These are phyloP conservation scores for Xanthostigma xanthostigma DNA, from an alignment of 2,888 invertebrate genomes.

Conservation along the genomic window DNA sequence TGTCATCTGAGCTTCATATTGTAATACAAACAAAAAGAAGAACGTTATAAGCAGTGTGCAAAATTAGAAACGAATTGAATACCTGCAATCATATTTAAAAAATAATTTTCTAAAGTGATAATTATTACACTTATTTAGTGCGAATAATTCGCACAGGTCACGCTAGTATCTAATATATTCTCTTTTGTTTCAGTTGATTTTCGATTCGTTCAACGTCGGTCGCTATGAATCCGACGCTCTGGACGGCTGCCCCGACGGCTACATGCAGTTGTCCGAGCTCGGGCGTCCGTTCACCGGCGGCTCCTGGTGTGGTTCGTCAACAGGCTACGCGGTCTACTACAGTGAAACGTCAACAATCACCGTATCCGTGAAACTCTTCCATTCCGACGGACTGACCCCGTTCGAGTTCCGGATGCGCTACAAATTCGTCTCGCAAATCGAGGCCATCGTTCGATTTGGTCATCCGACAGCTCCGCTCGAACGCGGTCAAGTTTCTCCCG, in stretches of 20 bases:
- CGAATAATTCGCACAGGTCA: too few relatives aligned
- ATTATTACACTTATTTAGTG: too few relatives aligned
- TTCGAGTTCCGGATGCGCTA: constrained; percentile 69
- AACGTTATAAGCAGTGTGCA: too few relatives aligned
- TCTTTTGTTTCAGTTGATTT: constrained; percentile 45
- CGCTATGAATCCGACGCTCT: constrained; percentile 58
- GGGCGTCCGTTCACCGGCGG: constrained; percentile 79
- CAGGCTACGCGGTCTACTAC: constrained; percentile 70
- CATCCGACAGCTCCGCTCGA: constrained; percentile 61
- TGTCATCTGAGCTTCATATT: too few relatives aligned
- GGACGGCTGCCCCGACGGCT: constrained; percentile 76
- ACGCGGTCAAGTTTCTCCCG: constrained; percentile 70
- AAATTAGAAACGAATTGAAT: too few relatives aligned
- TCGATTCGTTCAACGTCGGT: constrained; percentile 79
- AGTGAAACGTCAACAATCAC: constrained; percentile 84
- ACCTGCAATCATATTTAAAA: too few relatives aligned
- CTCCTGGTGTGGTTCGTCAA: constrained; percentile 76
- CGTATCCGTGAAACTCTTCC: constrained; percentile 65
- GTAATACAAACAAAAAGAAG: too few relatives aligned
- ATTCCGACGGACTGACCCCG: constrained; percentile 53
- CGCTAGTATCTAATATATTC: too few relatives aligned
- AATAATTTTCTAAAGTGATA: too few relatives aligned
- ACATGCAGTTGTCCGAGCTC: constrained; percentile 74
- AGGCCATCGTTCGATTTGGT: constrained; percentile 68
- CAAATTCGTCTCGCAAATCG: constrained; percentile 65